Evolutionary conservation across 2,888 invertebrate genomes (phyloP).

Genomic region (Spisula subtruncata): DNA sequence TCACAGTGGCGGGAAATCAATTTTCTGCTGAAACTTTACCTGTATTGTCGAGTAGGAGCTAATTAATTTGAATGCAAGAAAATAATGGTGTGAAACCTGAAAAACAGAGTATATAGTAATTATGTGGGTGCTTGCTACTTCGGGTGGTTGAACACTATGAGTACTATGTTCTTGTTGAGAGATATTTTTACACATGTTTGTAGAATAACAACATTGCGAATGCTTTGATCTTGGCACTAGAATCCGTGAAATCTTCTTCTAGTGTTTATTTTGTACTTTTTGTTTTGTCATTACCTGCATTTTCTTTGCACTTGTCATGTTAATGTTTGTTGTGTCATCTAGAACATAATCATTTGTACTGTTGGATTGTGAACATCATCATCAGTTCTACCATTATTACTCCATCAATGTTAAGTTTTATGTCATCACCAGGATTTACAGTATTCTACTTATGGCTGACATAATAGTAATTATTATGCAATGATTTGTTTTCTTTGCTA

Average conservation of each 20-base stretch:
- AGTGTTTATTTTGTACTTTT: background rate
- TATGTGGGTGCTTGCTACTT: slow-evolving; percentile 5
- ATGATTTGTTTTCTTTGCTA: too few species aligned
- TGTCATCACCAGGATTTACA: too few species aligned
- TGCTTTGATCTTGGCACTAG: background rate
- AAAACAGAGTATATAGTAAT: too few species aligned
- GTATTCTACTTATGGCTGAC: too few species aligned
- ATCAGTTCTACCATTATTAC: too few species aligned
- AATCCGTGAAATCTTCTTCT: background rate
- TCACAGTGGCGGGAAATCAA: too few species aligned
- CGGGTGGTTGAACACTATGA: background rate
- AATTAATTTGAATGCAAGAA: too few species aligned
- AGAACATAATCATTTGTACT: background rate
- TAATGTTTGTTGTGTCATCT: background rate
- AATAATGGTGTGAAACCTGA: too few species aligned
- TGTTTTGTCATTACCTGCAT: background rate
- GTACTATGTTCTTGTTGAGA: background rate
- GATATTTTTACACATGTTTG: background rate
- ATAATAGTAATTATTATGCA: too few species aligned
- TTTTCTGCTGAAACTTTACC: too few species aligned
- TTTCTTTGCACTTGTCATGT: slow-evolving; percentile 12
- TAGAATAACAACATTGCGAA: slow-evolving; percentile 8
- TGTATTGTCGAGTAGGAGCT: too few species aligned
- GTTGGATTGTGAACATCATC: background rate
- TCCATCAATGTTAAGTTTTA: too few species aligned